A percentile compares a stretch with the other conserved stretches of the same genome.
phyloP scores from a whole-genome alignment of 2,113 vertebrate genomes.

The Dissostichus mawsoni region DNA sequence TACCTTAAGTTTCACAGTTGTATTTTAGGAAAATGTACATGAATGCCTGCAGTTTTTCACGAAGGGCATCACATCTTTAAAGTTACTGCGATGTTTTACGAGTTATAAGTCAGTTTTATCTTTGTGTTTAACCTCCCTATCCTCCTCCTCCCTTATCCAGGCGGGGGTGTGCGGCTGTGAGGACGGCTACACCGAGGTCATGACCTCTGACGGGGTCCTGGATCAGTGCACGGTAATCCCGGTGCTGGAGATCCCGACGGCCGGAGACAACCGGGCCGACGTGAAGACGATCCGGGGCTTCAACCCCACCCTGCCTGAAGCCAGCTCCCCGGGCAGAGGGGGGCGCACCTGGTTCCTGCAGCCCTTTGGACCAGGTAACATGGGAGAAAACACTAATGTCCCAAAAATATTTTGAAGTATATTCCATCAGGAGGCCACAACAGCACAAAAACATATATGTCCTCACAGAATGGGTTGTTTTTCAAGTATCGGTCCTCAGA shows the following conservation, averaged over 20 bases:
- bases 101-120: neutral
- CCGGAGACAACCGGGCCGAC: conserved; percentile 90
- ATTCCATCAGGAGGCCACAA: too few species aligned
- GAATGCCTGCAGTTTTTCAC: too few species aligned
- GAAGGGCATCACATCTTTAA: too few species aligned
- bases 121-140: neutral
- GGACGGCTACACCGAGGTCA: conserved; percentile 96
- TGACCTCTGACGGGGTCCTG: conserved; percentile 92
- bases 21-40: too few species aligned
- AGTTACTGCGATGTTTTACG: too few species aligned
- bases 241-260: conserved; percentile 92
- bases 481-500: too few species aligned
- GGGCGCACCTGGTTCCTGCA: conserved; percentile 97
- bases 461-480: too few species aligned
- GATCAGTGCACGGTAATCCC: conserved; percentile 96
- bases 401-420: too few species aligned
- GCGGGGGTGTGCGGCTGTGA: conserved; percentile 92
- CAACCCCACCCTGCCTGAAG: conserved; percentile 90
- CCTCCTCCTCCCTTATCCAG: conserved; percentile 72
- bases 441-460: too few species aligned
- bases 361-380: conserved; percentile 88
- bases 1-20: too few species aligned
- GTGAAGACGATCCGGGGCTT: conserved; percentile 97
- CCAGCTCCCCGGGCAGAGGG: conserved; percentile 85
- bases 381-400: too few species aligned